A percentile compares a stretch with the other conserved stretches of the same genome.
These are phyloP conservation scores for Mycetomoellerius zeteki DNA, from an alignment of 1,140 invertebrate genomes.

Conservation along the genomic window DNA sequence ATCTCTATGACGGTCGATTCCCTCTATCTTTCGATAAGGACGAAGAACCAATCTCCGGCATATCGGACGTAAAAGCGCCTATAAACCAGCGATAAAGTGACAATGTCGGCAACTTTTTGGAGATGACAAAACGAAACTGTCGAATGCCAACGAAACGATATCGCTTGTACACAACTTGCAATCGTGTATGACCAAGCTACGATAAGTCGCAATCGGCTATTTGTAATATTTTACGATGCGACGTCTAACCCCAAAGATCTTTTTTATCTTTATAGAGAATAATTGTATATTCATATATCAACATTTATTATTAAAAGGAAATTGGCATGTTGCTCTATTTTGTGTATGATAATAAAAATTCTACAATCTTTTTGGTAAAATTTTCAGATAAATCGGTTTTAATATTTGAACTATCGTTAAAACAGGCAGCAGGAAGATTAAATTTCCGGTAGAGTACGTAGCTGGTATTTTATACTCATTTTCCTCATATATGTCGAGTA, in stretches of 20 bases:
- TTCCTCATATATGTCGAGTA: conserved; percentile 8
- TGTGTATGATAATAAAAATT: conserved; percentile 5
- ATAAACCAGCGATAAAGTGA: conserved; percentile 70
- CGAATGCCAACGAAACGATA: conserved; percentile 36
- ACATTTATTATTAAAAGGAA: not conserved
- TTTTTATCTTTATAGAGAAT: not conserved
- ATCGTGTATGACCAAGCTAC: conserved; percentile 13
- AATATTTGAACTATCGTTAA: conserved; percentile 25
- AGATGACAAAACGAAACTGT: conserved; percentile 52
- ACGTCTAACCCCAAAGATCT: not conserved
- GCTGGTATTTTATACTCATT: conserved; percentile 19
- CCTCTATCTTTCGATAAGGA: conserved; percentile 51
- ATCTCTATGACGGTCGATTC: conserved; percentile 39
- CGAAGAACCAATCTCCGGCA: conserved; percentile 72
- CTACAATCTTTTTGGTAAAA: not conserved
- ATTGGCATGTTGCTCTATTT: not conserved
- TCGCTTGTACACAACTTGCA: conserved; percentile 43
- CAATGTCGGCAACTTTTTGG: conserved; percentile 69
- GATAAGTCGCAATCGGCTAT: conserved; percentile 31
- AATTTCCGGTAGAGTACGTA: conserved; percentile 32
- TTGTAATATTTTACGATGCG: conserved; percentile 34
- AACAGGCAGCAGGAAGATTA: not conserved
- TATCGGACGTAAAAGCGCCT: conserved; percentile 68
- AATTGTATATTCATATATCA: not conserved
- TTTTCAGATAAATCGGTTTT: conserved; percentile 1